Percentiles rank a stretch among this genome's conserved stretches.
Evolutionary conservation across 2,797 vertebrate genomes (phyloP).

Genomic region (Cheirogaleus major): DNA sequence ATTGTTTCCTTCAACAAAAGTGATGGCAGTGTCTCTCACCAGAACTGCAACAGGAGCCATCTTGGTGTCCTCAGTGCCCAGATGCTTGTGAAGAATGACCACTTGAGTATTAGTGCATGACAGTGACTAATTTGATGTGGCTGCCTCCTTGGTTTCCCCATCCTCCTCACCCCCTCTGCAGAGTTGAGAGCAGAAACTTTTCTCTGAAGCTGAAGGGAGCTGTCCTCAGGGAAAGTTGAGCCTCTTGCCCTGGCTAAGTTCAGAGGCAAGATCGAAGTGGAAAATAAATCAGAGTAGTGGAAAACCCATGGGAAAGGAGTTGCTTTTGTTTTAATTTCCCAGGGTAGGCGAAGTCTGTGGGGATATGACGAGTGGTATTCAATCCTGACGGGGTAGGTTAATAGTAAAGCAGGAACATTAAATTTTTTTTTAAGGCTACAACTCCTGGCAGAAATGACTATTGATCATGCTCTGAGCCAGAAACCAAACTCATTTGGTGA

Average conservation of each 20-base stretch:
- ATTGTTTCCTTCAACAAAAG: conserved; percentile 2
- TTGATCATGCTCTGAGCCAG: conserved; percentile 57
- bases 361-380: background rate
- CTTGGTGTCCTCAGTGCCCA: background rate
- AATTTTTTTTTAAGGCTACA: conserved; percentile 65
- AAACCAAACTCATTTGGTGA: conserved; percentile 44
- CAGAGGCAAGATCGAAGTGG: background rate
- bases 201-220: background rate
- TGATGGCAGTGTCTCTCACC: background rate
- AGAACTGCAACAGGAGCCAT: background rate
- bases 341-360: conserved; percentile 46
- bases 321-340: conserved; percentile 71
- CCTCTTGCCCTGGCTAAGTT: conserved; percentile 15
- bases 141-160: background rate
- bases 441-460: conserved; percentile 58
- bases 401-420: conserved; percentile 60
- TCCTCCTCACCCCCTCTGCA: background rate
- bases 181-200: background rate
- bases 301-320: conserved; percentile 14
- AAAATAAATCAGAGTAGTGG: conserved; percentile 42
- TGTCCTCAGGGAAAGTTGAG: background rate
- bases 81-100: background rate
- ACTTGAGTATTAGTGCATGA: background rate
- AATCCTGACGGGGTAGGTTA: conserved; percentile 7
- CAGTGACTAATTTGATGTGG: background rate